phyloP scores from a whole-genome alignment of 2,113 vertebrate species.

The Ictalurus furcatus region DNA sequence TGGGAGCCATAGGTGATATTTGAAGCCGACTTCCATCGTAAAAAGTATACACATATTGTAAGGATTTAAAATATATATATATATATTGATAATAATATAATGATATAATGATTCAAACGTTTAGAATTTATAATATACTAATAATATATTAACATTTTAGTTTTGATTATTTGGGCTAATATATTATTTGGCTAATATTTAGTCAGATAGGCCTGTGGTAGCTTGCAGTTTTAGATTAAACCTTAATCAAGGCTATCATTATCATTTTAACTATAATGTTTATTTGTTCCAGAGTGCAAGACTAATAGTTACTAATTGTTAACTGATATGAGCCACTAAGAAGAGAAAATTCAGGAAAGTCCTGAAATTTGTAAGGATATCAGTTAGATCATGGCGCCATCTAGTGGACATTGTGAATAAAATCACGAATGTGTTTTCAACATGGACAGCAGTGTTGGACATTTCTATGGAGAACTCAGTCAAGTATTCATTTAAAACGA shows the following conservation, averaged over 20 bases:
- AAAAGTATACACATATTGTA: neutral
- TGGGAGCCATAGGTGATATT: neutral
- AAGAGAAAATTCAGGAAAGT: neutral
- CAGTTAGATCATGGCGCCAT: slow-evolving; percentile 39
- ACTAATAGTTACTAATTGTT: neutral
- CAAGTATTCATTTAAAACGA: neutral
- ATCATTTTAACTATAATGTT: neutral
- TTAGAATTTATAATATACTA: neutral
- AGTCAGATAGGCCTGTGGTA: neutral
- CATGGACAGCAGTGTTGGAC: neutral
- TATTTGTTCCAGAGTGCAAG: neutral
- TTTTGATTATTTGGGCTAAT: neutral
- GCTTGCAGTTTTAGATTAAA: neutral
- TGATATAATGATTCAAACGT: neutral
- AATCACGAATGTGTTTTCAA: neutral
- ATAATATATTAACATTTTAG: neutral
- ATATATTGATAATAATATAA: too few species aligned
- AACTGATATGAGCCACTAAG: neutral
- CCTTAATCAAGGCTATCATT: neutral
- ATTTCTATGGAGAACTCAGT: neutral
- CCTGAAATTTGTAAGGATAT: neutral
- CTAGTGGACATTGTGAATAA: slow-evolving; percentile 37
- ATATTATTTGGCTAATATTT: neutral
- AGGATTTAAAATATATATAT: neutral
- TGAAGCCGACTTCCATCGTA: neutral